These are phyloP conservation scores for Drosophila fuyamai DNA, from an alignment of 1,140 invertebrate species.

Conservation along the genomic window DNA sequence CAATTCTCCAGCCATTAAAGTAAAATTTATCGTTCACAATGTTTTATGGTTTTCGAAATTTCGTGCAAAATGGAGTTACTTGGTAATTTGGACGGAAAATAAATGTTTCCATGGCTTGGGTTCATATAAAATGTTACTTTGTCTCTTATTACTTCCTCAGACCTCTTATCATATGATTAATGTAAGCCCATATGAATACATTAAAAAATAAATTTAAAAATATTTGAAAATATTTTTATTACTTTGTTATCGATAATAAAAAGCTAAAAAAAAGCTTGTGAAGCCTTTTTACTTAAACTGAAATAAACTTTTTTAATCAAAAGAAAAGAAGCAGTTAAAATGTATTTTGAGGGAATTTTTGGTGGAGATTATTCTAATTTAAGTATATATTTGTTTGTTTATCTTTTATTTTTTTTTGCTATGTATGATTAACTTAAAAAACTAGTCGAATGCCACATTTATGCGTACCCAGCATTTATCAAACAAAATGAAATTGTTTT, in stretches of 20 bases:
- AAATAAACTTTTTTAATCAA: too few relatives aligned
- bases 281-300: too few relatives aligned
- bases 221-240: background rate
- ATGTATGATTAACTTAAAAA: too few relatives aligned
- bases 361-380: too few relatives aligned
- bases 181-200: background rate
- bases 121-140: slow-evolving; percentile 59
- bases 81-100: slow-evolving; percentile 69
- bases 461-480: slow-evolving; percentile 15
- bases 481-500: slow-evolving; percentile 42
- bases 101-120: slow-evolving; percentile 35
- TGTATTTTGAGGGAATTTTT: too few relatives aligned
- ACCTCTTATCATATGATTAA: slow-evolving; percentile 11
- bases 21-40: slow-evolving; percentile 76
- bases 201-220: background rate
- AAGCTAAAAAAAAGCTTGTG: too few relatives aligned
- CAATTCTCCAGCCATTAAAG: slow-evolving; percentile 76
- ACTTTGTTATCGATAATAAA: too few relatives aligned
- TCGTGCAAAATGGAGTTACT: slow-evolving; percentile 58
- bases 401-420: too few relatives aligned
- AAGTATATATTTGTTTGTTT: too few relatives aligned
- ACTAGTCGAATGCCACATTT: background rate
- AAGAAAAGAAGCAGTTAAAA: too few relatives aligned
- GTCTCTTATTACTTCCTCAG: slow-evolving; percentile 39
- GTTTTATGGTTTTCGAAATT: slow-evolving; percentile 73